Base-by-base conservation (phyloP, 35 echinoderm and acorn worm species). In the Heliocidaris erythrogramma region DNA sequence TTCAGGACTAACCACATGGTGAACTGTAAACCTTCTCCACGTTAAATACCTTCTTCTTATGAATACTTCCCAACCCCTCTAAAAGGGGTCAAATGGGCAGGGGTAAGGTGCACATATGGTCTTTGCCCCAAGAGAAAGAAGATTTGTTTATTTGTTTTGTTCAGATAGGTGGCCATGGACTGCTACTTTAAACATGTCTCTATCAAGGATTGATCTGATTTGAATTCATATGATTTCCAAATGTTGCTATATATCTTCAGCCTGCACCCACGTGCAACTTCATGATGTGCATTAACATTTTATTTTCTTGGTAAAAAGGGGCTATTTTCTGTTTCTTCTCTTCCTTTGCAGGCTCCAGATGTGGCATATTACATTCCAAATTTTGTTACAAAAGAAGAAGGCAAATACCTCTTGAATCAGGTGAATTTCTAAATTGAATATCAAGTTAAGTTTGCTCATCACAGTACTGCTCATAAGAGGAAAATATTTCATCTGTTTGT, bases 341-440 rank as follows among this genome's bases (percentile, higher is more conserved):
- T 88, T 31, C 35, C 30, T 86, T 90, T 59, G 6, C 53, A 98
- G 97, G 97, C 94, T 96, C 97, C 97, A 91, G 49, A 93, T 84
- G 93, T 94, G 61, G 97, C 92, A 29, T 98, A 96, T 88, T 98
- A 98, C 91, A 97, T 98, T 88, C 97, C 96, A 94, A 65, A 98
- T 60, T 98, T 98, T 52, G 95, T 98, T 32, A 95, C 95, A 88
- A 32, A 56, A 93, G 95, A 98, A 21, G 97, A 98, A 94, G 97
- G 96, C 94, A 96, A 97, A 86, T 96, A 95, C 49, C 89, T 96
- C 12, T 31, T 94, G n/a, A 61, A 94, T 87, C 96, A 96, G 93
- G 97, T 95, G 88, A 78, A 78, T 52, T 52, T 31, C 31, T 32
- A 35, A 14, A 12, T 27, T 86, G 10, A 21, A 93, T 35, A 31